Evolutionary conservation across 2,797 vertebrate species (phyloP), one percentile per base, ranked within the genome.

Genomic region (Phalanger gymnotis): DNA sequence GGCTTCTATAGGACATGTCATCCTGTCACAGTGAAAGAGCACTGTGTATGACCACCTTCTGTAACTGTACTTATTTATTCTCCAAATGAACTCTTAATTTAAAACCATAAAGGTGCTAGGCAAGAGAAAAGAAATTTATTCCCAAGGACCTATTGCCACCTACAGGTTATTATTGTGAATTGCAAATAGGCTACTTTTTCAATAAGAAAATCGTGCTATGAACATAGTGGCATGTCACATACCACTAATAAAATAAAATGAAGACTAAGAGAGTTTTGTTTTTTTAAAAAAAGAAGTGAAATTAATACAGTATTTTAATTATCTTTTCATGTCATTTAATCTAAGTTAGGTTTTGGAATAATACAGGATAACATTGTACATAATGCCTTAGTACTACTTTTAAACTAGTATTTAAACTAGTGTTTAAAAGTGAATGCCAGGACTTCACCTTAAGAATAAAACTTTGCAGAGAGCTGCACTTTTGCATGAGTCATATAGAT

Each of bases 131-230:
- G 53, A 47, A 94, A 52, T 0, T 13, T 16, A 98, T 98, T 40
- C 30, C 53, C 91, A 97, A 96, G 97, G 87, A 96, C 97, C 94
- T 98, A 61, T 40, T 97, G 98, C 94, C 98, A 98, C 94, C 98
- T 98, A 98, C 93, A 98, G 99, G 97, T 90, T 94, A 90, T 7
- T 6, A 4, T 11, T 5, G 51, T 31, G 96, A 98, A 98, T 93
- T 98, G 53, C 98, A 98, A 22, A 22, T 7, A 54, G 22, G 31
- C 53, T 13, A 25, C 2, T 47, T 52, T 47, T 5, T 34, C 93
- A 89, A 47, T 90, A 90, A 90, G 4, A 90, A 90, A 53, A 90
- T 90, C 52, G 13, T 90, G 47, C 19, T 31, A 90, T 12, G 89
- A 53, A 90, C 28, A 34, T 90, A 30, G 6, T 90, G 12, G 31